phyloP scores from a whole-genome alignment of 2,888 invertebrate species.

The Mimumesa dahlbomi region DNA sequence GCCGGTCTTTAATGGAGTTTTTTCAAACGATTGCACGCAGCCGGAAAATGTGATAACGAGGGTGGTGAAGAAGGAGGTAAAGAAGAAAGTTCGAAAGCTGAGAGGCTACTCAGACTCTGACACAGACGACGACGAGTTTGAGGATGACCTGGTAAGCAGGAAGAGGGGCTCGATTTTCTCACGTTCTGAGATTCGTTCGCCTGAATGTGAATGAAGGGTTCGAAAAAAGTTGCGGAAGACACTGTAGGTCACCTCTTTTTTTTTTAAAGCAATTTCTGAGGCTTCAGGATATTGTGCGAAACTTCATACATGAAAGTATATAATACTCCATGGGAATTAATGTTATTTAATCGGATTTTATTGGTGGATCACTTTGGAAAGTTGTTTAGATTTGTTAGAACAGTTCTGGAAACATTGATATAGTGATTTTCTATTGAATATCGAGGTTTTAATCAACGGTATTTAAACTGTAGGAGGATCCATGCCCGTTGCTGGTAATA shows the following conservation, averaged over 20 bases:
- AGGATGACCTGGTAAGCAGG: conserved; percentile 87
- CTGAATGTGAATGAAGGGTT: conserved; percentile 24
- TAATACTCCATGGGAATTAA: too few relatives aligned
- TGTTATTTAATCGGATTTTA: too few relatives aligned
- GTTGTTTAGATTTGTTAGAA: too few relatives aligned
- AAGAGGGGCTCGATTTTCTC: conserved; percentile 25
- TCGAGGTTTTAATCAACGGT: too few relatives aligned
- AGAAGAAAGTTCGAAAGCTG: conserved; percentile 79
- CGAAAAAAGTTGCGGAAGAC: neutral
- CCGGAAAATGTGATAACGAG: conserved; percentile 84
- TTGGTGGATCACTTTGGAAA: too few relatives aligned
- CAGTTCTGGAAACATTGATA: too few relatives aligned
- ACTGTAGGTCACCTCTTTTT: too few relatives aligned
- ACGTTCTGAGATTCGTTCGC: conserved; percentile 8
- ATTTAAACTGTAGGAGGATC: too few relatives aligned
- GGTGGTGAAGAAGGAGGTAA: conserved; percentile 82
- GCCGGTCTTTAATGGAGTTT: conserved; percentile 22
- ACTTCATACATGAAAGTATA: too few relatives aligned
- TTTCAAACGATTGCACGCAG: conserved; percentile 77
- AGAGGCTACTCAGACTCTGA: conserved; percentile 81
- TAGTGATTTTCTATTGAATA: too few relatives aligned
- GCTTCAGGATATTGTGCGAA: too few relatives aligned
- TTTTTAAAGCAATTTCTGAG: too few relatives aligned
- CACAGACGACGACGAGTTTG: conserved; percentile 85
- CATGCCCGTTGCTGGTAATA: conserved; percentile 13